A percentile compares a stretch with the other conserved stretches of the same genome.
Evolutionary conservation across 1,140 invertebrate species (phyloP).

Genomic region (Meloidogyne hapla): DNA sequence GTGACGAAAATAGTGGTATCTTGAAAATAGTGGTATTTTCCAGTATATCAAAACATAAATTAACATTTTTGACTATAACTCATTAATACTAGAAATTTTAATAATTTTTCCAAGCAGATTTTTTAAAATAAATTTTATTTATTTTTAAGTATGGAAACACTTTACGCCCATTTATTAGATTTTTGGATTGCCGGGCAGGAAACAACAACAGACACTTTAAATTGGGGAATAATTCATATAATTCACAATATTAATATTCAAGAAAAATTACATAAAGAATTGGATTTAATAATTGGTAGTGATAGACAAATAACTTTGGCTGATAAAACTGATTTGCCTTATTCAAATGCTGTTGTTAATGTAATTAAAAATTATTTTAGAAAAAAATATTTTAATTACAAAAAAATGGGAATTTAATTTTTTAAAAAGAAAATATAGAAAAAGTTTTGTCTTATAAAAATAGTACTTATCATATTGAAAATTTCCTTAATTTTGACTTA

Average conservation of each 20-base stretch:
- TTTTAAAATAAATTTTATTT: neutral
- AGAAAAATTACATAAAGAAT: constrained; percentile 39
- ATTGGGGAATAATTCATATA: constrained; percentile 38
- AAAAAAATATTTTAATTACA: neutral
- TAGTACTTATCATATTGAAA: no score
- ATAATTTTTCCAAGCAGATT: no score
- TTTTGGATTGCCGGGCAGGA: constrained; percentile 28
- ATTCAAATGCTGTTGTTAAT: constrained; percentile 45
- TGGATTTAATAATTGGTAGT: constrained; percentile 44
- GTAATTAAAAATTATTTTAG: constrained; percentile 13
- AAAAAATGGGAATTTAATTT: no score
- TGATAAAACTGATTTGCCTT: constrained; percentile 37
- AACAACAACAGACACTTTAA: constrained; percentile 34
- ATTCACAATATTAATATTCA: constrained; percentile 35
- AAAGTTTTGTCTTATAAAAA: no score
- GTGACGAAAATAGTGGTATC: no score
- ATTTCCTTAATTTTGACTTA: neutral
- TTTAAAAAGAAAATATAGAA: no score
- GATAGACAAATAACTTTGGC: constrained; percentile 37
- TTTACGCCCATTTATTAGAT: constrained; percentile 17
- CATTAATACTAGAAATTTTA: no score
- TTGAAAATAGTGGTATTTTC: no score
- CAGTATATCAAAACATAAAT: no score
- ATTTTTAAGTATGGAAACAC: neutral
- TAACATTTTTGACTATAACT: no score